These are phyloP conservation scores for Raphicerus campestris DNA, from an alignment of 2,113 vertebrate genomes.

Conservation along the genomic window DNA sequence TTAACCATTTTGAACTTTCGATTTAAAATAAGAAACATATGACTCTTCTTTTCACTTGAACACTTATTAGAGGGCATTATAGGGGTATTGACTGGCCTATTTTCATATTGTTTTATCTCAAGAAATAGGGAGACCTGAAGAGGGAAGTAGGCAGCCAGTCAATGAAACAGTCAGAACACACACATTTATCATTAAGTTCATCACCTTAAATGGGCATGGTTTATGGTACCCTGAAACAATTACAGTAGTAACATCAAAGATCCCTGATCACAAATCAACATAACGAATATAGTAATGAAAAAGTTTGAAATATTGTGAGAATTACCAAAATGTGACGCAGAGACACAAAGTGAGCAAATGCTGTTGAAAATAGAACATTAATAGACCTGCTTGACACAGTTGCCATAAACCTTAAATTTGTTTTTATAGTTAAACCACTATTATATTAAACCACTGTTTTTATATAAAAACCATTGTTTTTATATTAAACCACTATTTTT, in stretches of 20 bases:
- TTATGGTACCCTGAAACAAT: background rate
- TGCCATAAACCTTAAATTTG: background rate
- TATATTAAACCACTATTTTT: background rate
- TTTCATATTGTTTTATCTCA: background rate
- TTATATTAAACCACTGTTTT: too few relatives aligned
- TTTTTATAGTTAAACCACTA: too few relatives aligned
- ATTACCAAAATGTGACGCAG: background rate
- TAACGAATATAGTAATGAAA: background rate
- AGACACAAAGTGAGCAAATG: background rate
- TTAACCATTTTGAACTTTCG: background rate
- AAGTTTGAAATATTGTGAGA: background rate
- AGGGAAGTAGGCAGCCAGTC: background rate
- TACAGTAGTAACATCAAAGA: background rate
- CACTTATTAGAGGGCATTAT: background rate
- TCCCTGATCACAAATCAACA: background rate
- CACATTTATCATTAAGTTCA: background rate
- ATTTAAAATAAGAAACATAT: background rate
- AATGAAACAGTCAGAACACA: background rate
- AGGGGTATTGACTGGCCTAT: background rate
- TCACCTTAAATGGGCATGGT: background rate
- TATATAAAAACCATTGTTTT: too few relatives aligned
- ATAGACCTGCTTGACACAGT: background rate
- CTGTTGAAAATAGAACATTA: background rate
- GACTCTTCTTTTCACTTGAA: background rate
- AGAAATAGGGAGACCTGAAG: background rate